Conservation (phyloP, 2,113 vertebrate species). For the Terrapene triunguis region DNA sequence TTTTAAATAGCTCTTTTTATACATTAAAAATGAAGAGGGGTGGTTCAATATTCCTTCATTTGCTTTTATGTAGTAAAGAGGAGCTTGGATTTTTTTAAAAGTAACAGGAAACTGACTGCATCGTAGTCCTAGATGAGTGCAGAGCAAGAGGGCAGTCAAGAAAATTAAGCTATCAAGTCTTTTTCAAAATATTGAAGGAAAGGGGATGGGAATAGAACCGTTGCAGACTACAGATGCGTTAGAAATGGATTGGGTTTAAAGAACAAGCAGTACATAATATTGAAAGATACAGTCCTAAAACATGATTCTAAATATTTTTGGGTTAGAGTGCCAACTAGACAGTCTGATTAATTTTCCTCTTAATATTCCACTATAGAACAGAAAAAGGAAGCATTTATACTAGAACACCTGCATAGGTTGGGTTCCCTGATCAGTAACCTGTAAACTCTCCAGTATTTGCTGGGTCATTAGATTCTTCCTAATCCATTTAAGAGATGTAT, state of each 20-base stretch:
- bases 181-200: no score
- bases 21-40: neutral
- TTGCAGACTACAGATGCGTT: neutral
- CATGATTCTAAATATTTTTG: neutral
- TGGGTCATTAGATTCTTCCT: neutral
- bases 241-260: neutral
- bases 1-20: neutral
- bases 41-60: neutral
- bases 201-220: no score
- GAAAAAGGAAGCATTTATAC: neutral
- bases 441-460: neutral
- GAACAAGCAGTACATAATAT: neutral
- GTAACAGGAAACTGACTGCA: neutral
- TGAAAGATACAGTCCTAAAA: neutral
- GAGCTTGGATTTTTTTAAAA: neutral
- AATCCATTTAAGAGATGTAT: conserved; percentile 26
- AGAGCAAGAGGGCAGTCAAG: neutral
- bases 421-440: neutral
- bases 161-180: neutral
- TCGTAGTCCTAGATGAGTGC: neutral
- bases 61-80: neutral
- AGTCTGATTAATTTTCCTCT: neutral
- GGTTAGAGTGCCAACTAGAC: neutral
- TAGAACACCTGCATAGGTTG: neutral
- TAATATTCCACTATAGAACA: neutral